Evolutionary conservation across 2,888 invertebrate species (phyloP), one percentile per base, ranked within the genome.

Genomic region (Heteromyza rotundicornis): DNA sequence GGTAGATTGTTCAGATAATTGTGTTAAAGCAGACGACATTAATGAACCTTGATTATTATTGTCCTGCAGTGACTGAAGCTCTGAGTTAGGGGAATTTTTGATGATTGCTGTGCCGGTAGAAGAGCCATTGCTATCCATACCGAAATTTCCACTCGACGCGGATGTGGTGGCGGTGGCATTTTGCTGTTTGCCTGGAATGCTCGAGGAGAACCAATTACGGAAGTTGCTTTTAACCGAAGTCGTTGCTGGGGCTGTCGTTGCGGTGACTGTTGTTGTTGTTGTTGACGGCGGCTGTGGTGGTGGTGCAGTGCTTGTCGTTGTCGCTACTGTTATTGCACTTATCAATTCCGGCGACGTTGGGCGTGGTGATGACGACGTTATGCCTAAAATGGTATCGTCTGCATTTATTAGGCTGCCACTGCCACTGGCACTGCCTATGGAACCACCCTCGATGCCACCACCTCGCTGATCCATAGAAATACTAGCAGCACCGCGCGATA

Each of bases 21-120:
- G 53, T 17, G 32, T 53, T 70, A 73, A 73, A 70, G 75, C 74
- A 71, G 75, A 75, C 70, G 76, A 75, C 70, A 79, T 74, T 69
- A 78, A 81, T 78, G 80, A 82, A 79, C 80, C 79, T 81, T 82
- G 80, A 76, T 74, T 77, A 73, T 76, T 76, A 75, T 72, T 76
- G 64, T 79, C 79, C 79, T 73, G 77, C 54, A 66, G 69, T 72
- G 71, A 70, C 64, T 70, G 72, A 72, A 74, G 74, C 70, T 80
- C 77, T 74, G 80, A 74, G 66, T 75, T 77, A 72, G 71, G 73
- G 71, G 74, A 74, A 71, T 77, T 78, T 80, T 76, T 76, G 72
- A 75, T 77, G 74, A 70, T 72, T 74, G 50, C 50, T 56, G 55
- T 72, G 72, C 72, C 72, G 58, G 71, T 66, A 70, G 69, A 69